Evolutionary conservation across 2,797 vertebrate genomes (phyloP), one percentile per base, ranked within the genome.

Genomic region (Pseudomugil gertrudae): DNA sequence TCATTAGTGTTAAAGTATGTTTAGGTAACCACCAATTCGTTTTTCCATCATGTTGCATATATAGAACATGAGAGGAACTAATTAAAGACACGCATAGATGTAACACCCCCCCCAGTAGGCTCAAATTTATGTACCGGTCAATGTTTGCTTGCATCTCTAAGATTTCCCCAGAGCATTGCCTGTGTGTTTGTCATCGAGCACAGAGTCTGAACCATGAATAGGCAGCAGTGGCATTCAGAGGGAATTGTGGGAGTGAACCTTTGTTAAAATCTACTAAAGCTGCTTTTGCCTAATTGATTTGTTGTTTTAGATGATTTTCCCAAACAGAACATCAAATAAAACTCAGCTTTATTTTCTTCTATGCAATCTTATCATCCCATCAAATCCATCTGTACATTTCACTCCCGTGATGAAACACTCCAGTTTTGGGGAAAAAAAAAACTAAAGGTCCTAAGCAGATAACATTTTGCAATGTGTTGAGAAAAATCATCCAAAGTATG

Each of bases 331-430:
- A 14, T 53, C n/a, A 47, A 21, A 60, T 36, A 23, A 51, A 65
- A 80, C 26, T 47, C 6, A 50, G 14, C 29, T 76, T 48, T 60
- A 47, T 83, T 84, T 83, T 81, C 74, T 14, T 65, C 79, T 82
- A 84, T 87, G 82, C 80, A 83, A 67, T 66, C 36, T 78, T 72
- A 40, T 78, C 66, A 54, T 66, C 81, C 56, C 62, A 57, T 52
- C 66, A 60, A 57, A 58, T 62, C 67, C 60, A 57, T 80, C 58
- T 11, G 33, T 61, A 54, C 26, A 9, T 80, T 85, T 91, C 91
- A 90, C 90, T 93, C 85, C 89, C 89, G 63, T 63, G 67, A 80
- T 78, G 73, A 92, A 21, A 91, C 91, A 93, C 92, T 93, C 93
- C 93, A 91, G 68, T 71, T 77, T 63, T 69, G 51, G 32, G 32